Conservation (phyloP, 2,888 invertebrate genomes). For the Macaria liturata region DNA sequence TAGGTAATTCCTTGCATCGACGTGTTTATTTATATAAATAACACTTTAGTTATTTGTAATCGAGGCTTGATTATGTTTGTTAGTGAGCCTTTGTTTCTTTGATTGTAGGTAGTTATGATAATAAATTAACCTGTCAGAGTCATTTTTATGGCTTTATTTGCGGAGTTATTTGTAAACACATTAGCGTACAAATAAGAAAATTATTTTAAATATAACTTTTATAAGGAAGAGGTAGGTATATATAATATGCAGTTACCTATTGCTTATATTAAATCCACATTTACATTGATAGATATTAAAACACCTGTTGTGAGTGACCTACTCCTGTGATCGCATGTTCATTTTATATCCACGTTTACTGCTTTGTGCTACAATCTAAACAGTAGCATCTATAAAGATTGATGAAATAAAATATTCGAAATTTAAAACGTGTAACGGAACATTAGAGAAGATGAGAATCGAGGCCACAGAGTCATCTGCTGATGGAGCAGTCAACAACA, state of each 20-base stretch:
- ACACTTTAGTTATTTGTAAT: not conserved
- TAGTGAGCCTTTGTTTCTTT: not conserved
- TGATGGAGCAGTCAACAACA: slow-evolving; percentile 50
- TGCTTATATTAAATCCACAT: not conserved
- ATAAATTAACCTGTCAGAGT: too few species aligned
- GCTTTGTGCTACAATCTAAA: not conserved
- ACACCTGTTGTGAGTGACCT: slow-evolving; percentile 34
- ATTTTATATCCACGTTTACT: not conserved
- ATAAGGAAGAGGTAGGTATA: too few species aligned
- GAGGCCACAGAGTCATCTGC: slow-evolving; percentile 74
- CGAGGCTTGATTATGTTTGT: not conserved
- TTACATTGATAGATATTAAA: slow-evolving; percentile 6
- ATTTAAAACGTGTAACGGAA: slow-evolving; percentile 57
- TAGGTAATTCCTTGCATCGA: not conserved
- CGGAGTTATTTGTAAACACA: too few species aligned
- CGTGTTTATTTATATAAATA: too few species aligned
- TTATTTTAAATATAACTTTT: too few species aligned
- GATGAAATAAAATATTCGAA: slow-evolving; percentile 42
- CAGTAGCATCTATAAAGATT: slow-evolving; percentile 6
- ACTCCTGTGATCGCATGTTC: slow-evolving; percentile 43
- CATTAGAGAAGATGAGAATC: slow-evolving; percentile 54
- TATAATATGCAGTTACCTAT: too few species aligned
- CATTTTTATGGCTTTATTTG: too few species aligned
- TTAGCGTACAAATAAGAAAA: too few species aligned
- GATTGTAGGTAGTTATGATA: too few species aligned